Conservation (phyloP, 2,797 vertebrate species). For the Oreochromis grahami region DNA sequence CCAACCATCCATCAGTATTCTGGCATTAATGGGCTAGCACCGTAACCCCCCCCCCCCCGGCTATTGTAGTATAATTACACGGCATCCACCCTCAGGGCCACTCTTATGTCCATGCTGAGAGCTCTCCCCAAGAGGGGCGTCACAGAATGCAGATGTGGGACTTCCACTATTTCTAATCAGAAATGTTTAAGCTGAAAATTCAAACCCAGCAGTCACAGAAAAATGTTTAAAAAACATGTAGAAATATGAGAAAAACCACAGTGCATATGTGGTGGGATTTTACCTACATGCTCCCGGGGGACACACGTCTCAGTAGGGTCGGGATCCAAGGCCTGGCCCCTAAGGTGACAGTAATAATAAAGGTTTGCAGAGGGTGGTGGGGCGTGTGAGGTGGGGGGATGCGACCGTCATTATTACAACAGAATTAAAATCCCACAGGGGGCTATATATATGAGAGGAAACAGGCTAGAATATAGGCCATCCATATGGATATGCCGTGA, state of each 20-base stretch:
- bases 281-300: background rate
- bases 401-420: constrained; percentile 37
- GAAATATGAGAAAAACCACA: background rate
- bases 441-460: constrained; percentile 33
- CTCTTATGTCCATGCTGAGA: constrained; percentile 29
- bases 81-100: constrained; percentile 40
- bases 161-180: background rate
- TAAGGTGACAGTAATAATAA: constrained; percentile 52
- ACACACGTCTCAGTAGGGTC: constrained; percentile 15
- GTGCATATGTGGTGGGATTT: background rate
- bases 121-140: constrained; percentile 12
- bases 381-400: background rate
- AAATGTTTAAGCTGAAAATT: background rate
- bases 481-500: constrained; percentile 51
- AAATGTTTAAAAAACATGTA: background rate
- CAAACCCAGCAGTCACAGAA: background rate
- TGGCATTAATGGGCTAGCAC: constrained; percentile 51
- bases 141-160: background rate
- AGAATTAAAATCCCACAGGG: constrained; percentile 53
- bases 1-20: constrained; percentile 51
- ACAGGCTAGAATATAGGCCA: constrained; percentile 44
- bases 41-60: constrained; percentile 34
- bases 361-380: background rate
- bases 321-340: constrained; percentile 33
- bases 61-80: constrained; percentile 65